These are phyloP conservation scores for Thymallus thymallus DNA, from an alignment of 2,113 vertebrate species.

Conservation along the genomic window DNA sequence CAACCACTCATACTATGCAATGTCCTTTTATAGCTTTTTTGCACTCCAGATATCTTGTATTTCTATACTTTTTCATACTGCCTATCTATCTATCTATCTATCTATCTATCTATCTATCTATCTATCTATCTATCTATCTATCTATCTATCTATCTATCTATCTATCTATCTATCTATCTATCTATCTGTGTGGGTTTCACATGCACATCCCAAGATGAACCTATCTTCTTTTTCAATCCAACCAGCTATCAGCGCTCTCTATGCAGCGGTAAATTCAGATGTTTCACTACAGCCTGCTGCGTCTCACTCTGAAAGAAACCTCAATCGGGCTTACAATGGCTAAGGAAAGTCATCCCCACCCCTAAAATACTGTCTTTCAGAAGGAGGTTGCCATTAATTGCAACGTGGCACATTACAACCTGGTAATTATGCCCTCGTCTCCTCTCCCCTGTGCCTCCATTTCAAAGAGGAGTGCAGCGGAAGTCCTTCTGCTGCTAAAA, in stretches of 20 bases:
- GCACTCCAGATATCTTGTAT: too few species aligned
- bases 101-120: too few species aligned
- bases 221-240: neutral
- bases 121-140: too few species aligned
- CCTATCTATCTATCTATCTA: too few species aligned
- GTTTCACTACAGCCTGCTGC: slow-evolving; percentile 37
- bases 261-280: slow-evolving; percentile 32
- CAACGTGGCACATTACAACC: slow-evolving; percentile 53
- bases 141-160: too few species aligned
- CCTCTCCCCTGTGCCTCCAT: slow-evolving; percentile 39
- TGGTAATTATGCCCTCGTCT: slow-evolving; percentile 62
- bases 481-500: slow-evolving; percentile 68
- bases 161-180: too few species aligned
- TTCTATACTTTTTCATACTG: too few species aligned
- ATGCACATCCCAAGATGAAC: neutral
- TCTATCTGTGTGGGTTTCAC: too few species aligned
- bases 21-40: too few species aligned
- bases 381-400: slow-evolving; percentile 59
- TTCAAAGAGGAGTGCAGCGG: slow-evolving; percentile 37
- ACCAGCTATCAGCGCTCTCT: slow-evolving; percentile 37
- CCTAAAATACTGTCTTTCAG: slow-evolving; percentile 55
- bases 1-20: too few species aligned
- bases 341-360: slow-evolving; percentile 54
- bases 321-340: slow-evolving; percentile 57
- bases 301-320: slow-evolving; percentile 47